Evolutionary conservation across 1,140 invertebrate genomes (phyloP), one percentile per base, ranked within the genome.

Genomic region (Pseudobourletiella spinata): DNA sequence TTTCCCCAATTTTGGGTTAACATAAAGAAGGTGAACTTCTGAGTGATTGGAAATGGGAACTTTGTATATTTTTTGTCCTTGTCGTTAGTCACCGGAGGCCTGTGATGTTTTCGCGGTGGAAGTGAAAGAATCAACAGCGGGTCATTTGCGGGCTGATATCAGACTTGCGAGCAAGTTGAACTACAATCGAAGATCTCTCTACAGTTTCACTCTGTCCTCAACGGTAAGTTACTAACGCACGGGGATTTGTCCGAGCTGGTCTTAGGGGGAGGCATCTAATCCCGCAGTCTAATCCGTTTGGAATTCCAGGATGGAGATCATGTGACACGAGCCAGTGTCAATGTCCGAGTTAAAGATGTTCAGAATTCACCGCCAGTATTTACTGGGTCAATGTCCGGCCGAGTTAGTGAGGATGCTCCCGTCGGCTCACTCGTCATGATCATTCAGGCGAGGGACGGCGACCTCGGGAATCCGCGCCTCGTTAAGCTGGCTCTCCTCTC

Each of bases 401-500:
- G 91, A 28, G 81, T 93, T n/a, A 77, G 81, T 24, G 91, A 94
- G 75, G 87, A 92, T 71, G 86, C 84, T 64, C 82, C 86, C 0
- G 88, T 93, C 50, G 89, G 89, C n/a, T 87, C 86, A 2, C 74
- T 87, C 14, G 87, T 89, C 1, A 82, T 91, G 74, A 85, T 82
- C 1, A 77, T 91, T 2, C 82, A 85, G 71, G 90, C 90, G 0
- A 78, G 84, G 44, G 91, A 93, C 73, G 88, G 88, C 0, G 90
- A 94, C 71, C 78, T 44, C 87, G 87, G 0, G 51, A 80, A 84
- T 69, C 88, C 89, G 0, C 79, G 89, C 29, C 82, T 82, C 71
- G 84, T 93, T 52, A 78, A 83, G 44, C 85, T 91, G 71, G 85
- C 91, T 69, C 75, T 92, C 28, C 76, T 90, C 18, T 86, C 84